Base-by-base conservation (phyloP, 2,113 vertebrate genomes). In the Tympanuchus pallidicinctus region DNA sequence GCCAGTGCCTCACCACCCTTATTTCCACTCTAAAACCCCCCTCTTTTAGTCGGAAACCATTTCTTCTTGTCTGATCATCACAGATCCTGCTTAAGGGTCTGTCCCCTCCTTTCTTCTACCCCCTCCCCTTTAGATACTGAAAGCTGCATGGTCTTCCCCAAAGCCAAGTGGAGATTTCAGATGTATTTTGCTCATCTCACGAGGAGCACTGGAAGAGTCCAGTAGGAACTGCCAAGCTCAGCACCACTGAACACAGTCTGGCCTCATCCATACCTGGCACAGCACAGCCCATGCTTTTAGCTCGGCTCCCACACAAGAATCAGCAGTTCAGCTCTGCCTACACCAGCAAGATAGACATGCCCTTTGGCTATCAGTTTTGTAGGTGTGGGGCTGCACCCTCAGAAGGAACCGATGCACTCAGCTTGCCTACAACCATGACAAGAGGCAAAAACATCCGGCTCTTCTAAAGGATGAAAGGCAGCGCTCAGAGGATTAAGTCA, bases 371-470 rank as follows among this genome's bases (percentile, higher is more conserved):
- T 13, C 77, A 73, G n/a, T 86, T 95, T 47, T 32, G 76, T 71
- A 94, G 94, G 19, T 57, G 63, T 66, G 90, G 88, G 88, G 72
- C 86, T 93, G 88, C 88, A 45, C 90, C 80, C 27, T 18, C 61
- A 8, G 10, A 43, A 84, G 63, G 40, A 90, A 78, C 65, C 61
- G 61, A 11, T 28, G 0, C 60, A 4, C 52, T 92, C 77, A 4
- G 50, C 76, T 90, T 78, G 65, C 71, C 63, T 63, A 54, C 70
- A 84, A 4, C 66, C 61, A 2, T 25, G 81, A 75, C 89, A 50
- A 45, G 92, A 89, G 56, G 86, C 57, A 59, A 80, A 92, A 87
- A 82, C 8, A 91, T 89, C 92, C 64, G 3, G 71, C 87, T 95
- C 80, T 54, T 85, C 74, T 24, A 1, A 22, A 14, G 87, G 66